Conservation (phyloP, 2,113 vertebrate genomes). For the Aphyosemion australe region DNA sequence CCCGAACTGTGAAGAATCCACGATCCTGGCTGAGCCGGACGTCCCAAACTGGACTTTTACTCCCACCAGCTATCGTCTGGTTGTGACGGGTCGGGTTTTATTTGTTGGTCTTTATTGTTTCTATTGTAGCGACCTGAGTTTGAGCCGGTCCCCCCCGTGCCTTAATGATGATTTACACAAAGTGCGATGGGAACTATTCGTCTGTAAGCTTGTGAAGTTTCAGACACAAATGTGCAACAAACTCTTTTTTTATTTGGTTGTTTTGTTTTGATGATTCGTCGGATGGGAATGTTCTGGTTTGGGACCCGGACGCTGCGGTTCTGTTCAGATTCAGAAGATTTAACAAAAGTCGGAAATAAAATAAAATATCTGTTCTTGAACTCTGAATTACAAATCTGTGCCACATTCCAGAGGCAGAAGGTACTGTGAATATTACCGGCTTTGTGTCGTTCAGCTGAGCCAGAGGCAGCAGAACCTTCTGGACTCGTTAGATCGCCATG, state of each 20-base stretch:
- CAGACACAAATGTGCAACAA: neutral
- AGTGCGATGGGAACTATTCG: constrained; percentile 30
- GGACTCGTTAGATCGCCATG: constrained; percentile 11
- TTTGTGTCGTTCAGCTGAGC: neutral
- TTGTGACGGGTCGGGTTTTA: constrained; percentile 7
- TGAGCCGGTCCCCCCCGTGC: constrained; percentile 19
- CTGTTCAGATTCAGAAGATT: neutral
- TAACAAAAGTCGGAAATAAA: neutral
- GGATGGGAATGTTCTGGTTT: neutral
- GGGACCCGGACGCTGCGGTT: neutral
- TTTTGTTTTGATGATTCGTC: neutral
- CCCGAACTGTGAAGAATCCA: constrained; percentile 59
- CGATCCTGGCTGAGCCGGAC: constrained; percentile 19
- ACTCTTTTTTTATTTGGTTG: constrained; percentile 5
- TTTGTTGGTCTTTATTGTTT: constrained; percentile 6
- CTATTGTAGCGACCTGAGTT: neutral
- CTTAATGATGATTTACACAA: constrained; percentile 40
- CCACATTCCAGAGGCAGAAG: neutral
- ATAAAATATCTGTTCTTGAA: neutral
- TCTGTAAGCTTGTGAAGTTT: neutral
- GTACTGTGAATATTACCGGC: neutral
- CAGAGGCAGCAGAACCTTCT: constrained; percentile 21
- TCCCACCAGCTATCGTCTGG: neutral
- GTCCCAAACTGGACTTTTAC: neutral
- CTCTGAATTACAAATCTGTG: neutral